phyloP scores from a whole-genome alignment of 2,797 vertebrate species.

The Huso huso region DNA sequence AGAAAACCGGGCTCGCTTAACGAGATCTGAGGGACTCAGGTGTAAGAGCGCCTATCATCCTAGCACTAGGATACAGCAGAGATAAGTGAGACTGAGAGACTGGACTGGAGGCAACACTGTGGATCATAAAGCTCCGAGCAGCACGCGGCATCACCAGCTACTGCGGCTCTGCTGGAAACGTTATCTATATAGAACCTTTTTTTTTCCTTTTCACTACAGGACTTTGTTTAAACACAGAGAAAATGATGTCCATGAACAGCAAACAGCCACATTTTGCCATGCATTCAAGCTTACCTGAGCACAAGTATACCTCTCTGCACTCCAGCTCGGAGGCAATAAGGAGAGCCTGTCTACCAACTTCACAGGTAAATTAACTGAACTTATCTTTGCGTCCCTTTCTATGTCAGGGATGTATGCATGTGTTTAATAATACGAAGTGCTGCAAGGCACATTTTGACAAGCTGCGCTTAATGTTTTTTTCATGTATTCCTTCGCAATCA shows the following conservation, averaged over 20 bases:
- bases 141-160: conserved; percentile 43
- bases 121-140: conserved; percentile 58
- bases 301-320: conserved; percentile 96
- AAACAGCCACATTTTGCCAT: conserved; percentile 98
- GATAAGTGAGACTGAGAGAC: conserved; percentile 75
- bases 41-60: conserved; percentile 90
- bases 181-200: conserved; percentile 33
- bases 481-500: conserved; percentile 64
- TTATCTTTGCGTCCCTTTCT: conserved; percentile 30
- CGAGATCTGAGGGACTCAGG: conserved; percentile 94
- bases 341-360: conserved; percentile 94
- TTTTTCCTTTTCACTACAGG: conserved; percentile 50
- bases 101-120: conserved; percentile 64
- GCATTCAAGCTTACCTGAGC: conserved; percentile 94
- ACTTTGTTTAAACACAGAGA: conserved; percentile 76
- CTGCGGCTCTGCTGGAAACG: conserved; percentile 50
- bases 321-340: conserved; percentile 97
- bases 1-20: conserved; percentile 75
- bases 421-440: conserved; percentile 54
- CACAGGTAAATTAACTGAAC: conserved; percentile 81
- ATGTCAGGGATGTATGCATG: conserved; percentile 43
- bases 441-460: conserved; percentile 66
- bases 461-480: conserved; percentile 70
- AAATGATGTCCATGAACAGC: conserved; percentile 99
- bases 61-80: conserved; percentile 81